Conservation (phyloP, 2,888 invertebrate genomes). For the Temnothorax rugatulus region DNA sequence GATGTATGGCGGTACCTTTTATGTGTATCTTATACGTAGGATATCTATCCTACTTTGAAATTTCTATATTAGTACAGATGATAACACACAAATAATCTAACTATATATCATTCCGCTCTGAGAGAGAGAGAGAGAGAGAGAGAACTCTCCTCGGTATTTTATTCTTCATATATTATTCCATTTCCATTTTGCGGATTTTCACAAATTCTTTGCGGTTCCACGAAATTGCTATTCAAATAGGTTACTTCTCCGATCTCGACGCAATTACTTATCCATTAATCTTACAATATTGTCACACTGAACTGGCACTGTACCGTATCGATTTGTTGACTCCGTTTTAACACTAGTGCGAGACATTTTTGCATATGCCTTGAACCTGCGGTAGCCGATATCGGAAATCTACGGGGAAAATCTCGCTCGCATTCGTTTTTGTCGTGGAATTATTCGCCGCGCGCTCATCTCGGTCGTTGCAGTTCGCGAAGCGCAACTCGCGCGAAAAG, state of each 20-base stretch:
- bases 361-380: slow-evolving; percentile 17
- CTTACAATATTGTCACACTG: slow-evolving; percentile 22
- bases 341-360: slow-evolving; percentile 15
- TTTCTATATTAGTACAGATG: slow-evolving; percentile 35
- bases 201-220: slow-evolving; percentile 18
- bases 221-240: slow-evolving; percentile 4
- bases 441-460: slow-evolving; percentile 39
- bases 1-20: slow-evolving; percentile 60
- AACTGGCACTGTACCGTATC: not conserved
- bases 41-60: slow-evolving; percentile 48
- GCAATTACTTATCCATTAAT: slow-evolving; percentile 45
- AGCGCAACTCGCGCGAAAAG: slow-evolving; percentile 14
- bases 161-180: not conserved
- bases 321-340: slow-evolving; percentile 29
- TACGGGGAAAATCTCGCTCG: slow-evolving; percentile 24
- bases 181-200: slow-evolving; percentile 22
- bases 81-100: slow-evolving; percentile 21
- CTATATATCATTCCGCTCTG: not conserved
- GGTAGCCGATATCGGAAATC: slow-evolving; percentile 47
- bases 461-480: slow-evolving; percentile 35
- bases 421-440: slow-evolving; percentile 30
- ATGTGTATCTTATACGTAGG: slow-evolving; percentile 56
- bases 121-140: no score
- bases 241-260: not conserved
- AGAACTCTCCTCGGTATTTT: not conserved